Conservation (phyloP, 1,140 invertebrate species). For the Drosophila fuyamai region DNA sequence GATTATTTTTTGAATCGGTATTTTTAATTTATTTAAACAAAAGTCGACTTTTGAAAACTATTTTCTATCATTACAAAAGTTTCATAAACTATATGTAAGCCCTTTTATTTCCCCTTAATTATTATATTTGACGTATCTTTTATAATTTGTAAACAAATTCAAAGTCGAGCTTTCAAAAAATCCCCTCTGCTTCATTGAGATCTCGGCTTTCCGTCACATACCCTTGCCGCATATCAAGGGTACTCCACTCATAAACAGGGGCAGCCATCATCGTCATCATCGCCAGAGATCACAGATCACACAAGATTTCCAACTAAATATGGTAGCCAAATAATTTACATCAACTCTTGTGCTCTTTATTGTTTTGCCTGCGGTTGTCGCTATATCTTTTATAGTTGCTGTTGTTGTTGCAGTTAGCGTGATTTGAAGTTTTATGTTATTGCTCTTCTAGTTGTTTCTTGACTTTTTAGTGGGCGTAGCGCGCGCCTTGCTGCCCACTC, state of each 20-base stretch:
- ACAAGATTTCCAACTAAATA: slow-evolving; percentile 79
- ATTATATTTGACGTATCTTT: background rate
- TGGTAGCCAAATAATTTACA: slow-evolving; percentile 81
- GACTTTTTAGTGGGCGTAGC: slow-evolving; percentile 59
- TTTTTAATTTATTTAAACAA: too few species aligned
- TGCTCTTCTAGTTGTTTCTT: slow-evolving; percentile 59
- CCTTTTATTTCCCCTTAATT: background rate
- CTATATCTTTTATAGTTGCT: slow-evolving; percentile 42
- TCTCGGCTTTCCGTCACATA: slow-evolving; percentile 26
- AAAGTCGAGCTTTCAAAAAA: slow-evolving; percentile 18
- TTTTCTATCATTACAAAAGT: too few species aligned
- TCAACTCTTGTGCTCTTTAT: slow-evolving; percentile 68
- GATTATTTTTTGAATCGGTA: too few species aligned
- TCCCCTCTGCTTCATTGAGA: slow-evolving; percentile 21
- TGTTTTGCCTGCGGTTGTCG: slow-evolving; percentile 59
- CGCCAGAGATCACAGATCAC: slow-evolving; percentile 55
- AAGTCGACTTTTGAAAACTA: background rate
- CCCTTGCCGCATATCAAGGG: slow-evolving; percentile 38
- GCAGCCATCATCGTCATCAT: slow-evolving; percentile 37
- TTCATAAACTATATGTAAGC: too few species aligned
- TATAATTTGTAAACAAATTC: background rate
- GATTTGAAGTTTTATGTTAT: slow-evolving; percentile 78
- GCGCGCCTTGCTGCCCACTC: slow-evolving; percentile 68
- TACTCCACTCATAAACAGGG: slow-evolving; percentile 54
- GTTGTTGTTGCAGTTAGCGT: slow-evolving; percentile 62